Evolutionary conservation across 2,888 invertebrate genomes (phyloP), one percentile per base, ranked within the genome.

Genomic region (Orthosia gracilis): DNA sequence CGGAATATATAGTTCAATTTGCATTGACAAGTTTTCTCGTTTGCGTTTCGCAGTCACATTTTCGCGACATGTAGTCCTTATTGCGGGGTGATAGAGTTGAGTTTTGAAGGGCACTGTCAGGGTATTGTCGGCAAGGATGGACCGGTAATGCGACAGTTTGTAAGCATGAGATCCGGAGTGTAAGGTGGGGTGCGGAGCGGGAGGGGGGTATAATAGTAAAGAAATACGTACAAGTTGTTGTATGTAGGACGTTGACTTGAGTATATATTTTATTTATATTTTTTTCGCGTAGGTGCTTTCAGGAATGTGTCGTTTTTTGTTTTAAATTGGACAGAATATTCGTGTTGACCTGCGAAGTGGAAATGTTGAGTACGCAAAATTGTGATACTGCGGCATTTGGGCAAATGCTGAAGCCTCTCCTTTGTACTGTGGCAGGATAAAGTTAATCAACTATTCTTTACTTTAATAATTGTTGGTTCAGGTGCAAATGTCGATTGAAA

Each of bases 111-210:
- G 83, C 73, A 82, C 81, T 87, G 82, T 85, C 85, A 87, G 91
- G 89, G 90, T 90, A 91, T 93, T 94, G 89, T 93, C 91, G 91
- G 92, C 91, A 89, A 91, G 92, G 92, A 93, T 94, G 92, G 94
- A 92, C 91, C 91, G 91, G 94, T 96, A 96, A 96, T 96, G 94
- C 94, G 96, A 95, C 95, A 95, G 95, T 96, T 96, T 95, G 96
- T 96, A 96, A 96, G 96, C 96, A 96, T 96, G 96, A 96, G 95
- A 94, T 94, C 92, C 91, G 92, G 92, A 91, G 87, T 89, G 88
- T 85, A 85, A 87, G 91, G 86, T 83, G 89, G 89, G 87, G 83
- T 85, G 84, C 11, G 85, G 70, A 81, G 73, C 87, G 80, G 55
- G 86, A 80, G 83, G 82, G 83, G 86, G 89, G 89, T 88, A 91